Conservation (phyloP, 2,113 vertebrate species). For the Hyaena hyaena region DNA sequence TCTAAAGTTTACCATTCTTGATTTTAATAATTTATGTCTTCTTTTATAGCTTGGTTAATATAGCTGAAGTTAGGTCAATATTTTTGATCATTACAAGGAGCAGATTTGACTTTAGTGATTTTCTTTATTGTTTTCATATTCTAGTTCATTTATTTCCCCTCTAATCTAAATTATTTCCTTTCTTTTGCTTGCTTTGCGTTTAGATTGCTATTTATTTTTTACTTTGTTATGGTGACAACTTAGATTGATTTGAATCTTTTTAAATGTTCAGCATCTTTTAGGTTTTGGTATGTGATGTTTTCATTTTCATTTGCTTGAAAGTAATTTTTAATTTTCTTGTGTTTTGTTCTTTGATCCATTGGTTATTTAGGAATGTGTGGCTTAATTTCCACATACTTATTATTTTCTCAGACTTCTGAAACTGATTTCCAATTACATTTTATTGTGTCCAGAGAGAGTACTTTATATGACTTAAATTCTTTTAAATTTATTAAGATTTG, state of each 20-base stretch:
- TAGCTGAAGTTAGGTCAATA: neutral
- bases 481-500: neutral
- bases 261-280: neutral
- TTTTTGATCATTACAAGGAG: neutral
- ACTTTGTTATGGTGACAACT: neutral
- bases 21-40: too few species aligned
- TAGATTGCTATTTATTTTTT: neutral
- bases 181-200: neutral
- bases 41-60: neutral
- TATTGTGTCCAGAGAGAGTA: neutral
- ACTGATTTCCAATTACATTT: neutral
- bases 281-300: neutral
- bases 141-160: neutral
- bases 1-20: too few species aligned
- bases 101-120: neutral
- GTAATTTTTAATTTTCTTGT: neutral
- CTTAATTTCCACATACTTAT: neutral
- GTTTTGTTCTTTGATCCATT: neutral
- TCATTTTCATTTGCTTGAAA: neutral
- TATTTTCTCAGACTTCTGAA: neutral
- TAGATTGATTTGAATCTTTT: neutral
- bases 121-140: neutral
- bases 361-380: neutral
- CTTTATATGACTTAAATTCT: neutral
- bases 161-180: neutral